Base-by-base conservation (phyloP, 2,113 vertebrate genomes). In the Gadus chalcogrammus region DNA sequence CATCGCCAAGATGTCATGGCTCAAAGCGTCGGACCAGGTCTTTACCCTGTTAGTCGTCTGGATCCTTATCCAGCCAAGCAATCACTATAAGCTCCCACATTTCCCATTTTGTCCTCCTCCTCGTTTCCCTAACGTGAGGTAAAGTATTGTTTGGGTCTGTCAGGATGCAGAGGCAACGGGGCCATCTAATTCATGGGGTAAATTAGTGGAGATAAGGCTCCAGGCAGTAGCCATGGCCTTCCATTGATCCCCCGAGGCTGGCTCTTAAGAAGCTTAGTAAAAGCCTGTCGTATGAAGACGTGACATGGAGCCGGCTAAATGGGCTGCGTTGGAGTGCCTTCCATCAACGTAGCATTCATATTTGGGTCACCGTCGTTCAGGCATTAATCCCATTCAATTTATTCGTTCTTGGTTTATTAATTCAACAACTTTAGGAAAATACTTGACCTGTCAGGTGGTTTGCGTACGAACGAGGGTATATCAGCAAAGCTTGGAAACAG, bases 261-360 rank as follows among this genome's bases (percentile, higher is more conserved):
- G 79, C 88, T 91, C 87, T 92, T 92, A 93, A 91, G 88, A 78
- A 91, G 91, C 92, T 92, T 92, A 93, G 89, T 87, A 84, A 91
- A 92, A 92, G 89, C 87, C 84, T 87, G 85, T 84, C 78, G 80
- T 80, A 90, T 87, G 85, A 90, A 92, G 89, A 91, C 88, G 80
- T 91, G 86, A 86, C 88, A 91, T 88, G 83, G 88, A 91, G 79
- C 89, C 81, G 81, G 77, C 79, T 90, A 92, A 92, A 91, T 91
- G 89, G 86, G 83, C 84, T 66, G 81, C 81, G 79, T 84, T 84
- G 83, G 86, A 89, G 86, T 88, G 88, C 86, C 82, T 88, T 90
- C 88, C 87, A 87, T 92, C 88, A 91, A 86, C 84, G 82, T 83
- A 84, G 85, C 81, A 81, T 83, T 84, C 82, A 82, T 82, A 89